Conservation (phyloP, 2,888 invertebrate genomes). For the Cataglyphis albicans region DNA sequence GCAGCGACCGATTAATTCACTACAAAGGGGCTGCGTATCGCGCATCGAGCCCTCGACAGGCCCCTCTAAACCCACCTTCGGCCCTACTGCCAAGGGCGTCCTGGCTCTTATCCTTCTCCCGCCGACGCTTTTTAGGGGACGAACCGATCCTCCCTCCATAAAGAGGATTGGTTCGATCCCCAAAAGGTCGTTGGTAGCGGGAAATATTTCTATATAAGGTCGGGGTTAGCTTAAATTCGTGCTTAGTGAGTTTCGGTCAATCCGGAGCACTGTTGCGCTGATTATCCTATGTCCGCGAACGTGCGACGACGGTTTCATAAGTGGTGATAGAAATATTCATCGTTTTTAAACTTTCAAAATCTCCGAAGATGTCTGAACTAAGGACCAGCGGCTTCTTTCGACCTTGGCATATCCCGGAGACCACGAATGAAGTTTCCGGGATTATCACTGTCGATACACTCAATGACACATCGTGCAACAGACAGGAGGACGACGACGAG, state of each 20-base stretch:
- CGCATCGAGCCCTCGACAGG: constrained; percentile 73
- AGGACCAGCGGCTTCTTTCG: constrained; percentile 73
- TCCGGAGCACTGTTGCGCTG: background rate
- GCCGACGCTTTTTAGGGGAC: constrained; percentile 62
- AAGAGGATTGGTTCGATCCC: constrained; percentile 73
- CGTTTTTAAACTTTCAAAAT: background rate
- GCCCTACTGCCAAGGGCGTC: constrained; percentile 59
- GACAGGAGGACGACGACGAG: constrained; percentile 57
- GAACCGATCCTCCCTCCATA: constrained; percentile 76
- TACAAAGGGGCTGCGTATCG: constrained; percentile 74
- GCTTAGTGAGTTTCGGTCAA: constrained; percentile 37
- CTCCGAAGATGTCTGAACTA: constrained; percentile 22
- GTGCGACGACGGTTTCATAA: background rate
- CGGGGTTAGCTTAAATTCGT: constrained; percentile 42
- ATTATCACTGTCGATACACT: background rate
- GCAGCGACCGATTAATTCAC: constrained; percentile 78
- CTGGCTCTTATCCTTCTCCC: constrained; percentile 46
- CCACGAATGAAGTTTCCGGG: background rate
- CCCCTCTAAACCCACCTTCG: constrained; percentile 72
- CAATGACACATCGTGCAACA: background rate
- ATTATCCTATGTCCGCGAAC: background rate
- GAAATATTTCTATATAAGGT: constrained; percentile 66
- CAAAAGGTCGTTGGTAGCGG: constrained; percentile 28
- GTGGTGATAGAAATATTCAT: background rate
- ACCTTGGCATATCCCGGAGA: constrained; percentile 74